A percentile compares a stretch with the other conserved stretches of the same genome.
phyloP scores from a whole-genome alignment of 2,797 vertebrate species.

The Dryobates pubescens region DNA sequence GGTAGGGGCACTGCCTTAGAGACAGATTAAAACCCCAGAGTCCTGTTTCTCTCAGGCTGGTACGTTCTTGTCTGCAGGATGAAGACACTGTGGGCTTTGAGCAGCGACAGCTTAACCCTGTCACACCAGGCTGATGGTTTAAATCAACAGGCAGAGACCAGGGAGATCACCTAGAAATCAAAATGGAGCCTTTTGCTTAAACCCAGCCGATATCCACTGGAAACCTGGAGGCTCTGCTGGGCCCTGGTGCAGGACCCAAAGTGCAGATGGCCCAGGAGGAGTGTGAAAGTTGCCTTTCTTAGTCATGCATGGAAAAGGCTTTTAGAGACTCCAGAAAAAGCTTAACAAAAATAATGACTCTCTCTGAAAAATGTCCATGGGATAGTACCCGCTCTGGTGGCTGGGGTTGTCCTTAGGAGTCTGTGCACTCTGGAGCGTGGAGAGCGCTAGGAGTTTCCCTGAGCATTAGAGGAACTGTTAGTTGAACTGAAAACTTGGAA shows the following conservation, averaged over 20 bases:
- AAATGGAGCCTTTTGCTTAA: neutral
- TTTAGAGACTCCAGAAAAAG: neutral
- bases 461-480: neutral
- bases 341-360: no score
- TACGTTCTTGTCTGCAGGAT: neutral
- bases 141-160: neutral
- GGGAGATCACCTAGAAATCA: neutral
- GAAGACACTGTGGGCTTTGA: neutral
- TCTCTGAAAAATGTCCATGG: neutral
- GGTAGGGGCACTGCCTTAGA: neutral
- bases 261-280: fast-evolving
- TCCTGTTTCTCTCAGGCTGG: fast-evolving
- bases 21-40: neutral
- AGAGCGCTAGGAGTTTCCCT: neutral
- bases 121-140: neutral
- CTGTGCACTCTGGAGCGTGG: neutral
- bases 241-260: neutral
- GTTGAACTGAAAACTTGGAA: neutral
- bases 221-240: neutral
- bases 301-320: neutral
- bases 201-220: fast-evolving
- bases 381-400: neutral
- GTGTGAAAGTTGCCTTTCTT: neutral
- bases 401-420: neutral
- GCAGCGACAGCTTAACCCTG: neutral